phyloP scores from a whole-genome alignment of 37 sponge, comb jelly and placozoan species.

The Theonella swinhoei region DNA sequence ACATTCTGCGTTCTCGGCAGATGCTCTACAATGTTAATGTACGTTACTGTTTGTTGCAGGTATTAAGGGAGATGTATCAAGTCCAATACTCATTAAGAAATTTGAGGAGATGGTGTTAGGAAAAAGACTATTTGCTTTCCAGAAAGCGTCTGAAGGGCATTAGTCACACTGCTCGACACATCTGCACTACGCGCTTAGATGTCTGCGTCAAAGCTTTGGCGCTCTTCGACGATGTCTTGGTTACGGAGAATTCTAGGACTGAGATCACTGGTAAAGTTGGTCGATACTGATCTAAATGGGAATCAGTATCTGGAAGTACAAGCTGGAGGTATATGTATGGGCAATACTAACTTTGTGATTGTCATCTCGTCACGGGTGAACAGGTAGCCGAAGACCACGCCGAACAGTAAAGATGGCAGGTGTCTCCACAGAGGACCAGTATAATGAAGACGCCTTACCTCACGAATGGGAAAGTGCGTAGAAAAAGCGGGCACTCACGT shows the following conservation, averaged over 20 bases:
- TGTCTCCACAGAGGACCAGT: slow-evolving; percentile 8
- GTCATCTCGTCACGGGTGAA: background rate
- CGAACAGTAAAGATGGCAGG: slow-evolving; percentile 35
- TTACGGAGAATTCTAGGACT: slow-evolving; percentile 2
- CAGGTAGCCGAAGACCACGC: background rate
- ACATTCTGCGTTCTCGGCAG: too few relatives aligned
- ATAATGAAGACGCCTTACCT: slow-evolving; percentile 54
- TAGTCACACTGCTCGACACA: slow-evolving; percentile 30
- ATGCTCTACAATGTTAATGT: too few relatives aligned
- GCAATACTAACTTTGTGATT: background rate
- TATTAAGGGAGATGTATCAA: background rate
- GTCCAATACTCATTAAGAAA: background rate
- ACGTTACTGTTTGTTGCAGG: too few relatives aligned
- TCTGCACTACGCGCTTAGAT: background rate
- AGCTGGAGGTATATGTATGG: background rate
- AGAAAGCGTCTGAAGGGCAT: background rate
- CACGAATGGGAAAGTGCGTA: slow-evolving; percentile 69
- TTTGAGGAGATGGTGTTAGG: background rate
- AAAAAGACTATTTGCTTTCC: slow-evolving; percentile 1
- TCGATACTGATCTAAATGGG: slow-evolving; percentile 56
- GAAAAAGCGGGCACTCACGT: background rate
- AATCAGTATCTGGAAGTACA: slow-evolving; percentile 51
- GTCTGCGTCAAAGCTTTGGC: background rate
- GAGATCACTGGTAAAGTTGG: slow-evolving; percentile 3
- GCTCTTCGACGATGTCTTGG: slow-evolving; percentile 25